A percentile compares a stretch with the other conserved stretches of the same genome.
These are phyloP conservation scores for Melanophora roralis DNA, from an alignment of 2,888 invertebrate species.

Conservation along the genomic window DNA sequence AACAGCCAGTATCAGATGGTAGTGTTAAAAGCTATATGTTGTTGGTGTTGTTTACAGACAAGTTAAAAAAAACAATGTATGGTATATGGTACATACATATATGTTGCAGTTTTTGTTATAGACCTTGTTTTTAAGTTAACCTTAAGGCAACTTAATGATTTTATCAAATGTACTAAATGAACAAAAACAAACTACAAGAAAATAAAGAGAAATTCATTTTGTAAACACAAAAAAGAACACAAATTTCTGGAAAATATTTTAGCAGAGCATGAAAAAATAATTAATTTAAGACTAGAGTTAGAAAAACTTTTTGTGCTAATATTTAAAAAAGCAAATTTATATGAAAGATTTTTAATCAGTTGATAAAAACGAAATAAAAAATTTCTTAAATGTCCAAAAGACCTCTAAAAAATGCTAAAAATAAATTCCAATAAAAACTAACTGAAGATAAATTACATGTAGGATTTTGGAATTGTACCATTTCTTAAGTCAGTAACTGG, in stretches of 20 bases:
- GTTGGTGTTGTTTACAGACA: conserved; percentile 24
- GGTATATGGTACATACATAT: too few species aligned
- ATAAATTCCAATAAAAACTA: too few species aligned
- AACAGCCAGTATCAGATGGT: conserved; percentile 40
- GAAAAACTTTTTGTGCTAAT: not conserved
- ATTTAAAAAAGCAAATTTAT: conserved; percentile 11
- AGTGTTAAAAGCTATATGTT: conserved; percentile 34
- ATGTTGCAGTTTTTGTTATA: conserved; percentile 45
- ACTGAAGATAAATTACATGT: too few species aligned
- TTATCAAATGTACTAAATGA: conserved; percentile 19
- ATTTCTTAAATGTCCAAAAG: not conserved
- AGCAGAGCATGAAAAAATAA: conserved; percentile 26
- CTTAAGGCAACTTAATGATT: conserved; percentile 41
- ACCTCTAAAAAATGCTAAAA: not conserved
- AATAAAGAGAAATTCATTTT: not conserved
- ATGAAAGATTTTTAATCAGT: not conserved
- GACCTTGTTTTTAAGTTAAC: conserved; percentile 38
- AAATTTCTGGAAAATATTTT: conserved; percentile 29
- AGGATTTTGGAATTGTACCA: too few species aligned
- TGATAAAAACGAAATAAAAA: not conserved
- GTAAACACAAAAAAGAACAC: not conserved
- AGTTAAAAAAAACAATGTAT: conserved; percentile 8
- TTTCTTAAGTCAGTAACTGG: too few species aligned
- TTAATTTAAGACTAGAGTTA: not conserved
- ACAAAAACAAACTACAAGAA: not conserved